Evolutionary conservation across 2,113 vertebrate genomes (phyloP).

Genomic region (Rostratula benghalensis): DNA sequence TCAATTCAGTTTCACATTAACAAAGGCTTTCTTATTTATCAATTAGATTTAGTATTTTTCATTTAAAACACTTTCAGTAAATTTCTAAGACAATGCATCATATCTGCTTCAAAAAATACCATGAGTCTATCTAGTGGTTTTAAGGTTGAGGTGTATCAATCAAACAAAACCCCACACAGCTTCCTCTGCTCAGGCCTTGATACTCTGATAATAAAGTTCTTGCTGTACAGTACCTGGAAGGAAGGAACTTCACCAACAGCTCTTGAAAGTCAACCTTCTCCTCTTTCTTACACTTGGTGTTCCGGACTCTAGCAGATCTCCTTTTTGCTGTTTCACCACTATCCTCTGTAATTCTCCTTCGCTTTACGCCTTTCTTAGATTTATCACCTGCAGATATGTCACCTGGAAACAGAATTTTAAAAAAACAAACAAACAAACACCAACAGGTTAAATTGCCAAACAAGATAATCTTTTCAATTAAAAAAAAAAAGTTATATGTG

Average conservation of each 20-base stretch:
- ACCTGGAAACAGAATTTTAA: slow-evolving; percentile 59
- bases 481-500: not conserved
- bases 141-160: not conserved
- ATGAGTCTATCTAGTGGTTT: not conserved
- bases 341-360: slow-evolving; percentile 88
- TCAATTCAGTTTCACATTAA: not conserved
- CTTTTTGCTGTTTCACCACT: slow-evolving; percentile 92
- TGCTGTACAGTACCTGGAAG: slow-evolving; percentile 81
- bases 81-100: not conserved
- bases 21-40: not conserved
- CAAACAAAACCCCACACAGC: not conserved
- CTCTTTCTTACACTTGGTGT: slow-evolving; percentile 97
- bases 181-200: not conserved
- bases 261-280: slow-evolving; percentile 98
- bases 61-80: not conserved
- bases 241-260: slow-evolving; percentile 92
- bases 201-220: not conserved
- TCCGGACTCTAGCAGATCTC: slow-evolving; percentile 93
- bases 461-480: not conserved
- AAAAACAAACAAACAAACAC: not conserved
- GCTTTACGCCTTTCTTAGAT: slow-evolving; percentile 90
- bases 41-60: not conserved
- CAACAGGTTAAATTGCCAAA: not conserved
- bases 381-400: slow-evolving; percentile 85
- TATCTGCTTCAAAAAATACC: not conserved